Evolutionary conservation across 2,797 vertebrate genomes (phyloP).

Genomic region (Clarias fuscus): DNA sequence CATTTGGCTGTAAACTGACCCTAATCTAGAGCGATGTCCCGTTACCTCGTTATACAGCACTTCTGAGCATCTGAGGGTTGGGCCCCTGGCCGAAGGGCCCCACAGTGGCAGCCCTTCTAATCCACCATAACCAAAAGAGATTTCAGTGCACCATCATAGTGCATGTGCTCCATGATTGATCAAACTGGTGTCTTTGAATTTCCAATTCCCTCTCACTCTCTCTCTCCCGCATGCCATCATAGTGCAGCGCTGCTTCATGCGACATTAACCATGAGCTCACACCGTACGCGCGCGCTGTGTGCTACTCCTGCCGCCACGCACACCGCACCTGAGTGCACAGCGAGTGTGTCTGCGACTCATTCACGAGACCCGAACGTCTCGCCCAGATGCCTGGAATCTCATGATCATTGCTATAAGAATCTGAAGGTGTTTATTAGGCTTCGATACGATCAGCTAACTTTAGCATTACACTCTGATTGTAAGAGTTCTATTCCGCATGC

Average conservation of each 20-base stretch:
- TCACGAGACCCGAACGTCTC: background rate
- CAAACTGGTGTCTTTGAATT: background rate
- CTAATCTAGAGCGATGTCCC: too few relatives aligned
- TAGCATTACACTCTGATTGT: background rate
- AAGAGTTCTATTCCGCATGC: background rate
- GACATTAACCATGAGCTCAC: conserved; percentile 1
- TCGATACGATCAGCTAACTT: background rate
- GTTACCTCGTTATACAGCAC: too few relatives aligned
- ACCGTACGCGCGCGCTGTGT: background rate
- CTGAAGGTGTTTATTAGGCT: background rate
- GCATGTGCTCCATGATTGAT: background rate
- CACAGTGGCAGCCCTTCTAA: too few relatives aligned
- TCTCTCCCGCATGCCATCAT: background rate
- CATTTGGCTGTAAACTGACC: too few relatives aligned
- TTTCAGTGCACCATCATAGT: background rate
- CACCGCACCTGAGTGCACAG: conserved; percentile 15
- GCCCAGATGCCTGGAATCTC: background rate
- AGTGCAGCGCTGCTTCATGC: background rate
- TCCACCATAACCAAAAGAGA: too few relatives aligned
- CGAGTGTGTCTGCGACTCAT: background rate
- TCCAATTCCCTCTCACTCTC: background rate
- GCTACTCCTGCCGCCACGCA: background rate
- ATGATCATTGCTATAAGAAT: background rate
- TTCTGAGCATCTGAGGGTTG: too few relatives aligned
- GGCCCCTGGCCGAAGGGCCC: too few relatives aligned